Conservation (phyloP, 2,888 invertebrate genomes). For the Myopa testacea region DNA sequence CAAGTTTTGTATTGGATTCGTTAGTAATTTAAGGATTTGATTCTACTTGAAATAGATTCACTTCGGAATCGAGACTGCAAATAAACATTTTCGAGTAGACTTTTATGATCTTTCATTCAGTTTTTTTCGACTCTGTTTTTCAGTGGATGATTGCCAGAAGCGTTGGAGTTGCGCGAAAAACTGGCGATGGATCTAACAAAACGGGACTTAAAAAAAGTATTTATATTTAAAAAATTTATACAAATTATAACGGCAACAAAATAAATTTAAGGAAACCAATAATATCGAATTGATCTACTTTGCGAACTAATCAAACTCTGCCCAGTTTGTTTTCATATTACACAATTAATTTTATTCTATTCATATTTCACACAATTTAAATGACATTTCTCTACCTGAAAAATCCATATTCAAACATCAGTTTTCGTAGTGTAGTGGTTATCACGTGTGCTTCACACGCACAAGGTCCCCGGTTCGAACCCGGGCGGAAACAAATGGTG, state of each 20-base stretch:
- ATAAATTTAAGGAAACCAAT: no score
- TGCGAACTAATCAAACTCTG: no score
- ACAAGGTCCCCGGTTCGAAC: slow-evolving; percentile 62
- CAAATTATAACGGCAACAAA: no score
- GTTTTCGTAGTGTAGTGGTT: slow-evolving; percentile 58
- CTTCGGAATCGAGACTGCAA: no score
- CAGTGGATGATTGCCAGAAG: slow-evolving; percentile 36
- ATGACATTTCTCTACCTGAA: not conserved
- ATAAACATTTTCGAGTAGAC: no score
- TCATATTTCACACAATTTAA: not conserved
- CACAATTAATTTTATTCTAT: no score
- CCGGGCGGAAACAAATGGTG: slow-evolving; percentile 56
- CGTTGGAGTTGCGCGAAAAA: slow-evolving; percentile 40
- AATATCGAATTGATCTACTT: no score
- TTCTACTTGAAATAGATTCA: no score
- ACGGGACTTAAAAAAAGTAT: not conserved
- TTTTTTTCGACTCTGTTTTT: not conserved
- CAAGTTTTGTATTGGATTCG: no score
- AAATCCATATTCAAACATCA: not conserved
- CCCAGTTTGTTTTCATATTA: no score
- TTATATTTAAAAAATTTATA: no score
- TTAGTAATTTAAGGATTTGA: no score
- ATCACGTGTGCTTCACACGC: slow-evolving; percentile 65
- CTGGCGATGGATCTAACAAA: slow-evolving; percentile 37
- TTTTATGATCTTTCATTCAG: not conserved